Conservation (phyloP, 2,797 vertebrate genomes). For the Onychomys leucogaster region DNA sequence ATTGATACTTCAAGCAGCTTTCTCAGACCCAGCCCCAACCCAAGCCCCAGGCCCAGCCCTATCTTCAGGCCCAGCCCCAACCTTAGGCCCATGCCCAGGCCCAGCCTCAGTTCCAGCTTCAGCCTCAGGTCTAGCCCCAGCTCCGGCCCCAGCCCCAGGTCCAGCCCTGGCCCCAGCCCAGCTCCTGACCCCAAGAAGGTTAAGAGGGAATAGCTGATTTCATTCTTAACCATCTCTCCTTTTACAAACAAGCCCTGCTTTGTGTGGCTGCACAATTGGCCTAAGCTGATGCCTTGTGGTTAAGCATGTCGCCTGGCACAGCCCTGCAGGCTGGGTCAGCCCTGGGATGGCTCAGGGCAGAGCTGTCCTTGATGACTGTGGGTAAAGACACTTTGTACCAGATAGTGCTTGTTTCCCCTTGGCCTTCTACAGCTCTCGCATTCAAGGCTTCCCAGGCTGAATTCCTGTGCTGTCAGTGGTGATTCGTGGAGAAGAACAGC, state of each 20-base stretch:
- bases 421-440: background rate
- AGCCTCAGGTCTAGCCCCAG: background rate
- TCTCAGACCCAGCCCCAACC: background rate
- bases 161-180: background rate
- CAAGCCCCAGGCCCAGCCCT: background rate
- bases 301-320: constrained; percentile 86
- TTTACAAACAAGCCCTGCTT: constrained; percentile 89
- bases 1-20: constrained; percentile 53
- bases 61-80: background rate
- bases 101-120: background rate
- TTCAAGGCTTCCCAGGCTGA: constrained; percentile 49
- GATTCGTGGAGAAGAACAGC: constrained; percentile 55
- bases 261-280: constrained; percentile 87
- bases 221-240: constrained; percentile 82
- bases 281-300: constrained; percentile 87
- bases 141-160: background rate
- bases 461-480: background rate
- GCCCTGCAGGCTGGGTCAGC: constrained; percentile 85
- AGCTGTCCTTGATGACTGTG: background rate
- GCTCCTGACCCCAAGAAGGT: constrained; percentile 48
- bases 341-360: constrained; percentile 39
- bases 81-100: no score
- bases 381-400: background rate
- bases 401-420: background rate
- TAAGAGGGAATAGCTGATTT: constrained; percentile 66